Base-by-base conservation (phyloP, 2,113 vertebrate species). In the Heterochromis multidens region DNA sequence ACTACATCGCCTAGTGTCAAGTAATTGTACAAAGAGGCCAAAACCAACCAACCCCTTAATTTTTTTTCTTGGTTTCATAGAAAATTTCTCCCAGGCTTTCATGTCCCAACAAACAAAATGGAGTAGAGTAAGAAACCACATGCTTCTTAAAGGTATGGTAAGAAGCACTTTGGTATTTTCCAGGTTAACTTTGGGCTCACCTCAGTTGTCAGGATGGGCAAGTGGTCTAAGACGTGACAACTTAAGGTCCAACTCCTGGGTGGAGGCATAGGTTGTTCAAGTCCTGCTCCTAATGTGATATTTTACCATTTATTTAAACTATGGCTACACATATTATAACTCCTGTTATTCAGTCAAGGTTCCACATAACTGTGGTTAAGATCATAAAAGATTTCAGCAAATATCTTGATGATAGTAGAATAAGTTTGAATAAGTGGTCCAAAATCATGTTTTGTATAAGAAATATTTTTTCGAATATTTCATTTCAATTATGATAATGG, bases 161-260 rank as follows among this genome's bases (percentile, higher is more conserved):
- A 3, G 7, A 40, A 40, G 8, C 37, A 17, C 63, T 7, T 67
- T 67, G 1, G 23, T 27, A 72, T 21, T 72, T 25, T 72, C 43
- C 43, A 52, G 67, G 1, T 27, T 1, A 25, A 21, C 67, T 74
- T 11, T 12, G 2, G 19, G 0, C 0, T 0, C 0, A 0, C 1
- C 8, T 21, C 23, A 19, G 2, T 31, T 21, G 93, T 93, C 94
- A 93, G 94, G 88, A 94, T 94, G 93, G 94, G 91, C 84, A 85
- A 95, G 94, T 40, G 91, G 91, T 95, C 93, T 92, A 95, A 87
- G 77, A 80, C 80, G 79, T 91, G 91, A 91, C 4, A 89, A 90
- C 88, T 95, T 88, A 94, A 94, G 90, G 70, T 52, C 27, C 16
- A 54, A 31, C 70, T 74, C 46, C 19, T 29, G 27, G 46, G 46